These are phyloP conservation scores for Agrotis ipsilon DNA, from an alignment of 2,888 invertebrate species.

Conservation along the genomic window DNA sequence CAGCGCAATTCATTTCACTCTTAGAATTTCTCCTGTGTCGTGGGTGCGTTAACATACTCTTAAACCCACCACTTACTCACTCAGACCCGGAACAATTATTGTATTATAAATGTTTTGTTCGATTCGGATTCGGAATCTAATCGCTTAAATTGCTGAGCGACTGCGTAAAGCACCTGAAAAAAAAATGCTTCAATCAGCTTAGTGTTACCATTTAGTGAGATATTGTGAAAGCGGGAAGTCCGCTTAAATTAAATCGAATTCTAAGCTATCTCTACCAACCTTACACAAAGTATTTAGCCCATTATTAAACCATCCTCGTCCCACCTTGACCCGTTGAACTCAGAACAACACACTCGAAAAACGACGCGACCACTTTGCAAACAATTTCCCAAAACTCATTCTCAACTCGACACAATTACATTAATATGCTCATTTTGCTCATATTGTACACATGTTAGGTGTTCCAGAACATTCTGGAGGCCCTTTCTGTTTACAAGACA, in stretches of 20 bases:
- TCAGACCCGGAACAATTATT: no score
- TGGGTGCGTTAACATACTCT: no score
- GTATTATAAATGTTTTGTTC: no score
- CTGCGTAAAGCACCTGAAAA: no score
- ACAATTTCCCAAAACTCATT: conserved; percentile 45
- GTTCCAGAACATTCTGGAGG: not conserved
- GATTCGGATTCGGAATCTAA: no score
- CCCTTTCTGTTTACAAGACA: conserved; percentile 43
- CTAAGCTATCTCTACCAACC: no score
- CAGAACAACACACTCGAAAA: conserved; percentile 32
- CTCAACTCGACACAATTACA: conserved; percentile 46
- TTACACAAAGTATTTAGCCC: conserved; percentile 3
- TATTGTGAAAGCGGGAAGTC: not conserved
- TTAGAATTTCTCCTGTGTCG: no score
- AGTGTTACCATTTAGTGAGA: no score
- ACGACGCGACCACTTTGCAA: conserved; percentile 26
- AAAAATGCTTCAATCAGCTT: no score
- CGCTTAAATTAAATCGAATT: not conserved
- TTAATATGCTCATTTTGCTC: conserved; percentile 47
- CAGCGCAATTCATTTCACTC: no score
- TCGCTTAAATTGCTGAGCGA: no score
- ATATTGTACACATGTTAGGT: conserved; percentile 24
- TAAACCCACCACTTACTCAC: no score
- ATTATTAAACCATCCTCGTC: not conserved
- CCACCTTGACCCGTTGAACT: conserved; percentile 3